Percentiles rank a stretch among this genome's conserved stretches.
Evolutionary conservation across 2,113 vertebrate species (phyloP).

Genomic region (Tichodroma muraria): DNA sequence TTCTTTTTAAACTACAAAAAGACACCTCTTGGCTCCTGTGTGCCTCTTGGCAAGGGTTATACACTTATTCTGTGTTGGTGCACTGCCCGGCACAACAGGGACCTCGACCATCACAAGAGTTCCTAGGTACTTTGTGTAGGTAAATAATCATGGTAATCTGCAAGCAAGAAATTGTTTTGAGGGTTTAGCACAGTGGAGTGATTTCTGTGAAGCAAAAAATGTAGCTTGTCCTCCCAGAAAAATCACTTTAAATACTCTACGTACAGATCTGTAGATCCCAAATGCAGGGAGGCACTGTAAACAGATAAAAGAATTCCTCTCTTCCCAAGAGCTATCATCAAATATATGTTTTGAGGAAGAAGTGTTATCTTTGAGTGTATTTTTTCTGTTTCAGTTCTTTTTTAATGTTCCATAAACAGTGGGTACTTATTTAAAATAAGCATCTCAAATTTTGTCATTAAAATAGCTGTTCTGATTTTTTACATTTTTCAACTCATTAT

Average conservation of each 20-base stretch:
- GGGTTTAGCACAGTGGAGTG: background rate
- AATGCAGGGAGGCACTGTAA: background rate
- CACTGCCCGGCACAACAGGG: background rate
- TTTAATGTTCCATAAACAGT: background rate
- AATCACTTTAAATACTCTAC: background rate
- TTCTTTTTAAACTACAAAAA: background rate
- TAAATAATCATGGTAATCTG: background rate
- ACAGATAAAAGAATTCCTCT: background rate
- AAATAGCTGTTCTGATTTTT: background rate
- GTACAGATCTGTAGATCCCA: background rate
- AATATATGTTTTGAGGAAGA: background rate
- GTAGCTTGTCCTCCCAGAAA: background rate
- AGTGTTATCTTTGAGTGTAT: background rate
- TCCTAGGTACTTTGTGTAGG: background rate
- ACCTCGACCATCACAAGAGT: background rate
- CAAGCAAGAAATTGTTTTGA: background rate
- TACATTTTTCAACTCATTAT: background rate
- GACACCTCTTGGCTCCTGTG: background rate
- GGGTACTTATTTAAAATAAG: background rate
- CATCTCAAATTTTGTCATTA: background rate
- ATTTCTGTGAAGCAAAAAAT: background rate
- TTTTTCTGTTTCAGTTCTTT: constrained; percentile 16
- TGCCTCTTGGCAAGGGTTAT: background rate
- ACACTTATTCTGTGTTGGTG: background rate
- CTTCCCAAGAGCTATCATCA: background rate